These are phyloP conservation scores for Heteractis magnifica DNA, from an alignment of 92 coral and sea anemone species.

Conservation along the genomic window DNA sequence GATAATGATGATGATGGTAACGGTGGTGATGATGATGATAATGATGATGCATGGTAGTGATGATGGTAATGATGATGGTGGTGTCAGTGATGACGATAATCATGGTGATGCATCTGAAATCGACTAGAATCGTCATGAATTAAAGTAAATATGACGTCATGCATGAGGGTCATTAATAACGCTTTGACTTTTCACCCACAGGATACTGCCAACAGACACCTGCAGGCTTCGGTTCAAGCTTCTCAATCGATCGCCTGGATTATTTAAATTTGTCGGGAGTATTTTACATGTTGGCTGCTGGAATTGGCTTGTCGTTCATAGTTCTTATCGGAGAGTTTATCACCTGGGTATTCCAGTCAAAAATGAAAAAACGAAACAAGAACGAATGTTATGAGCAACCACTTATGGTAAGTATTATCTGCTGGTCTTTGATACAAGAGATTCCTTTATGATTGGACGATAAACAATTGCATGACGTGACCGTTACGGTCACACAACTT, in stretches of 20 bases:
- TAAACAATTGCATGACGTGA: not conserved
- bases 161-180: no score
- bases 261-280: conserved; percentile 23
- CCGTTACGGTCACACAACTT: not conserved
- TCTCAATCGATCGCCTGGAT: conserved; percentile 15
- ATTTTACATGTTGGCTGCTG: conserved; percentile 28
- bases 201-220: conserved; percentile 24
- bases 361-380: not conserved
- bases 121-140: no score
- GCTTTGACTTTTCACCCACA: not conserved
- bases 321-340: conserved; percentile 22
- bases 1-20: no score
- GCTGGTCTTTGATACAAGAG: not conserved
- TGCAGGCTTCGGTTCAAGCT: not conserved
- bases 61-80: no score
- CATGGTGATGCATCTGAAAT: no score
- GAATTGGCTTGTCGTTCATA: conserved; percentile 16
- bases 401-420: not conserved
- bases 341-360: not conserved
- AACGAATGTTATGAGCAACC: not conserved
- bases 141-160: no score
- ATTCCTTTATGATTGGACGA: not conserved
- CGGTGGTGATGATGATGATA: no score
- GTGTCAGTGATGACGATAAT: no score
- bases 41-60: no score